phyloP scores from a whole-genome alignment of 2,797 vertebrate genomes.

The Gymnothorax reevesii region DNA sequence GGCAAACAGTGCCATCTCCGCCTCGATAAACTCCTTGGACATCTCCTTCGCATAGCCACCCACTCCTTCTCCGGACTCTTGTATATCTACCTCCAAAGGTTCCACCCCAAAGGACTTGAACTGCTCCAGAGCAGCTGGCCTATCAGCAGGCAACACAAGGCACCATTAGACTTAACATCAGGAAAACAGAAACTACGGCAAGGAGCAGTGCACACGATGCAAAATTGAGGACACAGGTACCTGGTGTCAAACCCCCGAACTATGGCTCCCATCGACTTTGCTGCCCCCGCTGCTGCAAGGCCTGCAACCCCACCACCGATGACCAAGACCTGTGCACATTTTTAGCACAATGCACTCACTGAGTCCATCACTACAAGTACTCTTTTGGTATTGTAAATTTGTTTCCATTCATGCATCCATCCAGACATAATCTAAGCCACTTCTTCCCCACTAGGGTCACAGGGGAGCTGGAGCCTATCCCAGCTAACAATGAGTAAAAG shows the following conservation, averaged over 20 bases:
- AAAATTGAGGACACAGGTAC: conserved; percentile 46
- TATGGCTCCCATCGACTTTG: conserved; percentile 80
- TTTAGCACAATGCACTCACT: not conserved
- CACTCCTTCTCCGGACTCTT: conserved; percentile 72
- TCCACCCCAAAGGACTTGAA: conserved; percentile 78
- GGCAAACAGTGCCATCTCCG: conserved; percentile 73
- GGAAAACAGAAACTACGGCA: not conserved
- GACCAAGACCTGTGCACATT: conserved; percentile 68
- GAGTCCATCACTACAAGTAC: not conserved
- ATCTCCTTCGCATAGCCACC: conserved; percentile 79
- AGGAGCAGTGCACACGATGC: not conserved
- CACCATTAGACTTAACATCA: not conserved
- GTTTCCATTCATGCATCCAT: not conserved
- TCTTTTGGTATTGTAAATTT: not conserved
- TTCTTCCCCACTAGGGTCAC: too few species aligned
- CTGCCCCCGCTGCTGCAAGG: conserved; percentile 78
- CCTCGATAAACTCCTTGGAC: conserved; percentile 76
- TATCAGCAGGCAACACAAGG: conserved; percentile 41
- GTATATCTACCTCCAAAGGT: conserved; percentile 68
- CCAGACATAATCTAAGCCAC: too few species aligned
- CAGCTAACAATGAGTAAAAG: too few species aligned
- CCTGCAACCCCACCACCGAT: conserved; percentile 79
- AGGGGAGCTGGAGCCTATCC: too few species aligned
- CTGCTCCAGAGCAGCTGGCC: conserved; percentile 73
- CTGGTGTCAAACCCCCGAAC: conserved; percentile 79